Evolutionary conservation across 1,140 invertebrate species (phyloP).

Genomic region (Archivesica marissinica): DNA sequence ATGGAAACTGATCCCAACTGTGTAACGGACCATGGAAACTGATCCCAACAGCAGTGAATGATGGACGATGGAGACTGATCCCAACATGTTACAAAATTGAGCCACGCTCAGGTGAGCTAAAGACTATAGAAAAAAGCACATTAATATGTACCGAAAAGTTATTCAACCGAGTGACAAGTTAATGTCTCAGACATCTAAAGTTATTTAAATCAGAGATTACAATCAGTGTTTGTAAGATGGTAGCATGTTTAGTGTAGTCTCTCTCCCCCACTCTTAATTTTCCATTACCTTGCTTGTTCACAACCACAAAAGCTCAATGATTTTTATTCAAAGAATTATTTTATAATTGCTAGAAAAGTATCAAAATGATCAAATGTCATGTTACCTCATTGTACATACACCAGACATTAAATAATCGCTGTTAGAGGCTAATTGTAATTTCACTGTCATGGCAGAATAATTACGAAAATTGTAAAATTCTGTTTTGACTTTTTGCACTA

Average conservation of each 20-base stretch:
- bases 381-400: neutral
- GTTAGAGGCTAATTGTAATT: neutral
- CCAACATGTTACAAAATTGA: no score
- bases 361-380: slow-evolving; percentile 18
- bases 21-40: no score
- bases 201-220: neutral
- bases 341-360: neutral
- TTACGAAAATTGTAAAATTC: neutral
- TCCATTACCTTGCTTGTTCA: neutral
- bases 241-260: neutral
- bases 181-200: neutral
- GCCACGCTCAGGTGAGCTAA: no score
- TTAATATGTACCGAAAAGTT: no score
- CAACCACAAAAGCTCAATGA: neutral
- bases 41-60: no score
- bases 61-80: no score
- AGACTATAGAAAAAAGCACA: no score
- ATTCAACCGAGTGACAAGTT: no score
- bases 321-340: neutral
- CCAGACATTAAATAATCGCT: neutral
- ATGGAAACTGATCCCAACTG: no score
- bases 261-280: neutral
- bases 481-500: neutral
- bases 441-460: neutral
- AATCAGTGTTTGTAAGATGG: neutral